A percentile compares a stretch with the other conserved stretches of the same genome.
phyloP scores from a whole-genome alignment of 2,888 invertebrate genomes.

The Ophioninae sp. region DNA sequence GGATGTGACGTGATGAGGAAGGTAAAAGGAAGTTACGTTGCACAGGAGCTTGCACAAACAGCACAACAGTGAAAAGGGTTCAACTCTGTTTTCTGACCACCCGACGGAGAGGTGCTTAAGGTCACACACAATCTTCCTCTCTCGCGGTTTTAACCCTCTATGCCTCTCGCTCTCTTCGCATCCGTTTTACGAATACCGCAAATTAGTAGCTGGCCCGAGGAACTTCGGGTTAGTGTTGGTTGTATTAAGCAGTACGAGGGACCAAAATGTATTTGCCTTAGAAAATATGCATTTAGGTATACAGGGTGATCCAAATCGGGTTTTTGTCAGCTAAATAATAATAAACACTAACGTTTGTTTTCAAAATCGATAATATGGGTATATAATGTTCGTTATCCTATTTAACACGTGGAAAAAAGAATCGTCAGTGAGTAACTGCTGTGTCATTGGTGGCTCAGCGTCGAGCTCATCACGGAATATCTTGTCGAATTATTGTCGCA shows the following conservation, averaged over 20 bases:
- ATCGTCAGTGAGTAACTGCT: neutral
- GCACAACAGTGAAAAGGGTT: conserved; percentile 42
- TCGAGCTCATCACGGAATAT: neutral
- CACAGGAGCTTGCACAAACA: conserved; percentile 44
- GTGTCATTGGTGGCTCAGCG: neutral
- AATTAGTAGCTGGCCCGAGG: conserved; percentile 67
- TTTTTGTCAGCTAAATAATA: too few species aligned
- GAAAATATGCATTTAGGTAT: conserved; percentile 5
- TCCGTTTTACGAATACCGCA: conserved; percentile 71
- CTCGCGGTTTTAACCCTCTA: conserved; percentile 7
- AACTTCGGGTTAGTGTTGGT: neutral
- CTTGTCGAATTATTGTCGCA: neutral
- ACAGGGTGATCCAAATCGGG: neutral
- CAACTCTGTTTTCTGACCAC: conserved; percentile 66
- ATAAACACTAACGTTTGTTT: too few species aligned
- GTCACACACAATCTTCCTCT: conserved; percentile 34
- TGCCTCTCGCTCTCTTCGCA: conserved; percentile 54
- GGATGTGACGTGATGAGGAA: conserved; percentile 61
- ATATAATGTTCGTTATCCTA: neutral
- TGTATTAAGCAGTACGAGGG: neutral
- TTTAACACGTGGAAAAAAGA: neutral
- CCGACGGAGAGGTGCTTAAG: conserved; percentile 55
- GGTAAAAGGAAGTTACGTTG: conserved; percentile 42
- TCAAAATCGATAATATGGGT: neutral
- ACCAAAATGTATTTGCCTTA: neutral